phyloP scores from a whole-genome alignment of 1,140 invertebrate species.

The Panagrolaimus sp. region DNA sequence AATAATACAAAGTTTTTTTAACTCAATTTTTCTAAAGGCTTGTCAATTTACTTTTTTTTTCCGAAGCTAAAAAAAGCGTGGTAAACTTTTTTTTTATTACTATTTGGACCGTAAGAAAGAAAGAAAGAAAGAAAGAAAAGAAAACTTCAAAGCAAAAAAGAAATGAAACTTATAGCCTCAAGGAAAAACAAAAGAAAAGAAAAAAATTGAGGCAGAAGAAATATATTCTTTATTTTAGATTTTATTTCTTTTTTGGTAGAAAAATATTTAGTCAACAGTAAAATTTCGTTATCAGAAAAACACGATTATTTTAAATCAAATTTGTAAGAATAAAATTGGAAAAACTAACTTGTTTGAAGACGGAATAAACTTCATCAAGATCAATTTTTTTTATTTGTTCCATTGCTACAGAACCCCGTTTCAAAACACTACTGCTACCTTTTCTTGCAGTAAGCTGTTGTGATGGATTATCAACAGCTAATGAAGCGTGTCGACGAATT shows the following conservation, averaged over 20 bases:
- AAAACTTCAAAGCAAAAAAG: not conserved
- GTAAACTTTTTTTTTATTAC: not conserved
- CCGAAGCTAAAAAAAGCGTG: constrained; percentile 6
- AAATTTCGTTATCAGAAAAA: constrained; percentile 1
- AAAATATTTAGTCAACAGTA: constrained; percentile 1
- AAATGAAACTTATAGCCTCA: not conserved
- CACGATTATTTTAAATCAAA: too few relatives aligned
- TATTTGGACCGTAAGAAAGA: not conserved
- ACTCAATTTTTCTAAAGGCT: not conserved
- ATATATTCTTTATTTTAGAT: not conserved
- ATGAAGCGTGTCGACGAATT: constrained; percentile 6
- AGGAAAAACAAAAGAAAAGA: not conserved
- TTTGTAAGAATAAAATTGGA: too few relatives aligned
- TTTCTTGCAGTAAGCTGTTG: constrained; percentile 16
- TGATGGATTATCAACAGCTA: not conserved
- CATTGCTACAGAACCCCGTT: constrained; percentile 37
- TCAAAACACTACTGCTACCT: not conserved
- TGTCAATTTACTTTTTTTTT: not conserved
- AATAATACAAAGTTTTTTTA: not conserved
- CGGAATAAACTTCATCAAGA: constrained; percentile 40
- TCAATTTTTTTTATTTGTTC: constrained; percentile 46
- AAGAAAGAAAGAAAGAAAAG: constrained; percentile 1
- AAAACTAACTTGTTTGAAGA: constrained; percentile 37
- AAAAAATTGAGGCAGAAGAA: not conserved
- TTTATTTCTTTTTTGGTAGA: not conserved